Base-by-base conservation (phyloP, 2,113 vertebrate species). In the Etheostoma cragini region DNA sequence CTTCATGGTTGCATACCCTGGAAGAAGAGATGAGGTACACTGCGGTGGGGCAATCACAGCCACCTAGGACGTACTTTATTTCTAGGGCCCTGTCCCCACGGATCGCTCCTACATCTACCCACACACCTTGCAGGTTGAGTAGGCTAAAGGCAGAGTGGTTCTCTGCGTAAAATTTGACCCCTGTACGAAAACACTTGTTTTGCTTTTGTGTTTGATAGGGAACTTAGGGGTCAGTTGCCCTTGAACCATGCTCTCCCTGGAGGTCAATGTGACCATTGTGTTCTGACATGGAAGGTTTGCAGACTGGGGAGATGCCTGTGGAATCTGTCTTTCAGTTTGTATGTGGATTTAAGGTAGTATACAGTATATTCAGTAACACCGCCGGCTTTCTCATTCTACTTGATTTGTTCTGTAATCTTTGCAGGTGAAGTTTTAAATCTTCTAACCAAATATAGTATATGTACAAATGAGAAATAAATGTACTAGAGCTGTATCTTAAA, bases 1-100 rank as follows among this genome's bases (percentile, higher is more conserved):
- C 92, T 93, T 91, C 90, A 92, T 90, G 90, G 84, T 89, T 91
- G 85, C 88, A 86, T 91, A 89, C 86, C 90, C 85, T 62, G 84
- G 85, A 93, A 91, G 89, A 94, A 93, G 88, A 87, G 83, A 92
- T 78, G 87, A 89, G 85, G 84, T 87, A 71, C 76, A 75, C 80
- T n/a, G 71, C 57, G 61, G 73, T 69, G 76, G 86, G 78, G 86
- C 86, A 84, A 91, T 90, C 83, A 82, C 72, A 78, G 65, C 81
- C 74, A 8, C 78, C 75, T 76, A 77, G 84, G 86, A 89, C 82
- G 81, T 81, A 84, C 88, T 88, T 87, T 88, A 90, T 87, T 84
- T 78, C 62, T 65, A 64, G 66, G 35, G 47, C 68, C 30, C 15
- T 54, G 60, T 84, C 84, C 88, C 88, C 53, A 68, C 7, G 80